Base-by-base conservation (phyloP, 2,113 vertebrate genomes). In the Procavia capensis region DNA sequence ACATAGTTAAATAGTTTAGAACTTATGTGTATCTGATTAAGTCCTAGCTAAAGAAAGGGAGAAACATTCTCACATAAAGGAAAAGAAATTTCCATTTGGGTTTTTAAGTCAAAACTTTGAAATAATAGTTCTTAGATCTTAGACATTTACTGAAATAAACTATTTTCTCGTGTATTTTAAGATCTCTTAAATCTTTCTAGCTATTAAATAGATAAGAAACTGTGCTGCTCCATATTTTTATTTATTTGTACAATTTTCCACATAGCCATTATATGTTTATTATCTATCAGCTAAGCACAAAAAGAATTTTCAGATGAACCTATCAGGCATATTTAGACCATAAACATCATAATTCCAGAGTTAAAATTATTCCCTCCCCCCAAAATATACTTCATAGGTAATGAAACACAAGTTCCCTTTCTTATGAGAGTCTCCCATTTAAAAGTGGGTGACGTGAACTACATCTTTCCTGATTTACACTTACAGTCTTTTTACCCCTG, bases 281-380 rank as follows among this genome's bases (percentile, higher is more conserved):
- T 92, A 88, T 93, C 90, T 34, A 79, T 92, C 90, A 70, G 78
- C 64, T 82, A 75, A 92, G 93, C 66, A 59, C 29, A 82, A 82
- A 93, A 85, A 59, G 24, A 91, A 41, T 90, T 95, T 96, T 93
- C 34, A 74, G 96, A 90, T 90, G 76, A 93, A 94, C 31, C 82
- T n/a, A 54, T 95, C 93, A 80, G 36, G 8, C 76, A 27, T 22
- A 9, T 50, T 74, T 91, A 68, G 79, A 66, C 36, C 63, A 5
- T 80, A 72, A 54, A 47, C 64, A 68, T 88, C 86, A 41, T 66
- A 54, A 59, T 22, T 68, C 20, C 1, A 31, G 11, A n/a, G 41
- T n/a, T 41, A 25, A 72, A 91, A 27, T 82, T 27, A 57, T 39
- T 57, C 54, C 66, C 70, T 27, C 8, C 14, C 5, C 25, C 47